Evolutionary conservation across 2,113 vertebrate species (phyloP).

Genomic region (Candoia aspera): DNA sequence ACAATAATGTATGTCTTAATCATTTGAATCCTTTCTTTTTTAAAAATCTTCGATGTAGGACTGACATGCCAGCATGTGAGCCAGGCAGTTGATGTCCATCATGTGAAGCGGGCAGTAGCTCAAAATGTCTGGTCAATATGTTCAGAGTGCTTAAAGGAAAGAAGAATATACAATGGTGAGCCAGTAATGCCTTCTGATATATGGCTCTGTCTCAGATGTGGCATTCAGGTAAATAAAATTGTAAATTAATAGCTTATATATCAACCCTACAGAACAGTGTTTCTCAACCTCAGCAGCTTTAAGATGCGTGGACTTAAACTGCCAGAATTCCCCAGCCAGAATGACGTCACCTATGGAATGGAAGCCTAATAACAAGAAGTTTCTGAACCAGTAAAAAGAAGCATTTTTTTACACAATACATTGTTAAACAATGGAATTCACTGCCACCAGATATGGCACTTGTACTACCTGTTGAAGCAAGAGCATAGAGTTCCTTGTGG

Average conservation of each 20-base stretch:
- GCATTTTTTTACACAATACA: neutral
- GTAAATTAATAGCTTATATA: fast-evolving
- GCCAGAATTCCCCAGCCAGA: too few species aligned
- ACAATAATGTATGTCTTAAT: neutral
- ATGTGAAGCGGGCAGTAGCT: conserved; percentile 87
- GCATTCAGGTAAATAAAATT: conserved; percentile 83
- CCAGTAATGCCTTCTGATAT: conserved; percentile 77
- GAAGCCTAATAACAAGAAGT: neutral
- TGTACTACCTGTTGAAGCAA: neutral
- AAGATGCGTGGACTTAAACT: too few species aligned
- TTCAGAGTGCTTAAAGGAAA: conserved; percentile 90
- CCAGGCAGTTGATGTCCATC: conserved; percentile 87
- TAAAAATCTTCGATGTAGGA: conserved; percentile 67
- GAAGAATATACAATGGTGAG: conserved; percentile 81
- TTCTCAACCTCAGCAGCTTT: too few species aligned
- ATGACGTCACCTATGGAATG: neutral
- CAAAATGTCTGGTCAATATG: conserved; percentile 89
- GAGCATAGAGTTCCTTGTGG: neutral
- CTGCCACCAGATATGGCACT: neutral
- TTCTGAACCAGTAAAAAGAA: neutral
- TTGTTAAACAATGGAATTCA: neutral
- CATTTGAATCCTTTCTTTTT: neutral
- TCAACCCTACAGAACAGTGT: neutral
- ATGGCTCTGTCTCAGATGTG: conserved; percentile 94
- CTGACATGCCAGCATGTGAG: conserved; percentile 93